Base-by-base conservation (phyloP, 2,888 invertebrate species). In the Petrolisthes cinctipes region DNA sequence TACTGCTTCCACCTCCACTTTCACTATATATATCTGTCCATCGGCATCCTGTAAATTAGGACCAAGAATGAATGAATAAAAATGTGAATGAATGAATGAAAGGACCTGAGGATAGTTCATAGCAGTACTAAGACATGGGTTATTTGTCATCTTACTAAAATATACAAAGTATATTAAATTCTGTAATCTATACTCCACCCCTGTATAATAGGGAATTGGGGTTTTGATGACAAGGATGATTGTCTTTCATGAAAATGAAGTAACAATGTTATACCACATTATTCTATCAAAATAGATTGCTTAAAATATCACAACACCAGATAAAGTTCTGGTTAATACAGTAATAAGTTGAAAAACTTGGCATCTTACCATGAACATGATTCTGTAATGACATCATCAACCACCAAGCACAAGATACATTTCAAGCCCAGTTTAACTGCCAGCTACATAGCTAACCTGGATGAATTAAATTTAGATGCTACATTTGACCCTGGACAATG, bases 41-140 rank as follows among this genome's bases (percentile, higher is more conserved):
- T 89, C 85, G n/a, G 78, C 53, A 79, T 89, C 89, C 89, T 89
- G 82, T 4, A n/a, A 14, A 68, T 53, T 11, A 61, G 20, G 37
- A 78, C 5, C 61, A 6, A 68, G 53, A n/a, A 37, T 37, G 0
- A 37, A 37, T 37, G 37, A 37, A 37, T 37, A 2, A 37, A 37
- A 37, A 4, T 20, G 51, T 68, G 53, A n/a, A 37, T 37, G 0
- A 37, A 37, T 37, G 37, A 37, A 37, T 37, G 37, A 37, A 37
- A 37, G 37, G 37, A 37, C 37, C 0, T 37, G 37, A 37, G 37
- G 37, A 37, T 37, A 37, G 37, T 37, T 37, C 37, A 37, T 37
- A 37, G 37, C 2, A 37, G 37, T 37, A 37, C 0, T 37, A 37
- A 37, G 37, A 37, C 37, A 53, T 83, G n/a, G 57, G 7, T 56